phyloP scores from a whole-genome alignment of 30 jellyfish, hydroid and myxozoan species.

The Aurelia aurita complex sp. Pacific region DNA sequence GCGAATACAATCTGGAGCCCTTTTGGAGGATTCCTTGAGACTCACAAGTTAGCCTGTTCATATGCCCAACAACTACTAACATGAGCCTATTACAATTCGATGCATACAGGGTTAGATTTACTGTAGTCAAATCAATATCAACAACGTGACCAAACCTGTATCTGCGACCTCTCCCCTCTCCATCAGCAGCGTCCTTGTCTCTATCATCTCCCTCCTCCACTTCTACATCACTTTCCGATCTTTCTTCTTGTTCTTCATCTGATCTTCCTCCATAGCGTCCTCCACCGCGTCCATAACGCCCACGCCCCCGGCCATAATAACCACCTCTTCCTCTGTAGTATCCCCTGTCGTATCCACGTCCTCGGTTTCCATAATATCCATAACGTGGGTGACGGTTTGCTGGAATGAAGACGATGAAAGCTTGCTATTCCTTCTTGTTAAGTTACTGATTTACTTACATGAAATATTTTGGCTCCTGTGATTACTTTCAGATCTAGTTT shows the following conservation, averaged over 20 bases:
- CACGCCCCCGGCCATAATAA: slow-evolving; percentile 62
- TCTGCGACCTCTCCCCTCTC: slow-evolving; percentile 47
- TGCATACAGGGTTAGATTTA: too few relatives aligned
- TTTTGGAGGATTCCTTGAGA: too few relatives aligned
- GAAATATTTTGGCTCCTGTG: too few relatives aligned
- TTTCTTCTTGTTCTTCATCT: slow-evolving; percentile 52
- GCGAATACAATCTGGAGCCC: too few relatives aligned
- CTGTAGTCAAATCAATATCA: too few relatives aligned
- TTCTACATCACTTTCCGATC: slow-evolving; percentile 43
- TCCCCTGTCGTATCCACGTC: slow-evolving; percentile 77
- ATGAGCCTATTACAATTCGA: too few relatives aligned
- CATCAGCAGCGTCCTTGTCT: slow-evolving; percentile 30
- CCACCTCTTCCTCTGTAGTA: slow-evolving; percentile 32
- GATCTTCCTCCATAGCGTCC: slow-evolving; percentile 52
- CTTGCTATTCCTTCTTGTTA: too few relatives aligned
- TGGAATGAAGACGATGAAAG: neutral
- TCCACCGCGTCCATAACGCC: slow-evolving; percentile 60
- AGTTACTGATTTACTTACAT: too few relatives aligned
- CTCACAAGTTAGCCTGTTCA: too few relatives aligned
- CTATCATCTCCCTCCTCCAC: slow-evolving; percentile 19
- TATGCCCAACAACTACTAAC: too few relatives aligned
- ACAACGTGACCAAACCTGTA: neutral
- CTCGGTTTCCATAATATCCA: slow-evolving; percentile 59
- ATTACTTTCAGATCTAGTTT: too few relatives aligned
- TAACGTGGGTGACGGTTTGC: slow-evolving; percentile 87